Evolutionary conservation across 2,888 invertebrate species (phyloP).

Genomic region (Leuctra nigra): DNA sequence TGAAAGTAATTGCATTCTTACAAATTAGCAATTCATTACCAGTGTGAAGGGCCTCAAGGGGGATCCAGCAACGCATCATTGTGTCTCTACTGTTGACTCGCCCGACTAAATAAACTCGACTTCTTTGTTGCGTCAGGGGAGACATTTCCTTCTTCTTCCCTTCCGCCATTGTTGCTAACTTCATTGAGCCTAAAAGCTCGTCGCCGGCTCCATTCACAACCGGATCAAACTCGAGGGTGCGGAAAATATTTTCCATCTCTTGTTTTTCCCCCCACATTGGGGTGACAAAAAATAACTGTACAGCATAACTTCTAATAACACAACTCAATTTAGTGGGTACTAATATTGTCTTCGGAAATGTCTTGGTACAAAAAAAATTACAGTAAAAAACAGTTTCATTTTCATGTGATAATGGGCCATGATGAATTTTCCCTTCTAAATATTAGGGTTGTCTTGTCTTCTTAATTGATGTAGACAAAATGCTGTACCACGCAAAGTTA

Average conservation of each 20-base stretch:
- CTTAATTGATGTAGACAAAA: constrained; percentile 11
- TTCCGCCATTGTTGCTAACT: constrained; percentile 6
- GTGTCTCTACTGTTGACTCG: too few relatives aligned
- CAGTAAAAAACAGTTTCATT: constrained; percentile 4
- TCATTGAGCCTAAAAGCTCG: constrained; percentile 2
- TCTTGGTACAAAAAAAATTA: neutral
- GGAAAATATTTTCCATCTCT: neutral
- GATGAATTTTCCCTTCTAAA: neutral
- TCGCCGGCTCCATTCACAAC: neutral
- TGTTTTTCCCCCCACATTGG: neutral
- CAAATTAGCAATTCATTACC: too few relatives aligned
- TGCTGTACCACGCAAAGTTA: neutral
- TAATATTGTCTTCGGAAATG: neutral
- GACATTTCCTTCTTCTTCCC: too few relatives aligned
- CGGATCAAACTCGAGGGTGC: neutral
- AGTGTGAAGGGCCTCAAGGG: too few relatives aligned
- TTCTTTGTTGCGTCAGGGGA: too few relatives aligned
- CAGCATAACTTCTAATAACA: constrained; percentile 10
- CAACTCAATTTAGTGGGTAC: constrained; percentile 4
- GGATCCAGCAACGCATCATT: too few relatives aligned
- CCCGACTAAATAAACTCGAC: too few relatives aligned
- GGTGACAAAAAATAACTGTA: neutral
- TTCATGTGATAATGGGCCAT: neutral
- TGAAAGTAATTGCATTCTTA: too few relatives aligned
- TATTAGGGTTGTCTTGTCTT: constrained; percentile 1